Evolutionary conservation across 2,797 vertebrate genomes (phyloP).

Genomic region (Cynodonichthys magdalenae): DNA sequence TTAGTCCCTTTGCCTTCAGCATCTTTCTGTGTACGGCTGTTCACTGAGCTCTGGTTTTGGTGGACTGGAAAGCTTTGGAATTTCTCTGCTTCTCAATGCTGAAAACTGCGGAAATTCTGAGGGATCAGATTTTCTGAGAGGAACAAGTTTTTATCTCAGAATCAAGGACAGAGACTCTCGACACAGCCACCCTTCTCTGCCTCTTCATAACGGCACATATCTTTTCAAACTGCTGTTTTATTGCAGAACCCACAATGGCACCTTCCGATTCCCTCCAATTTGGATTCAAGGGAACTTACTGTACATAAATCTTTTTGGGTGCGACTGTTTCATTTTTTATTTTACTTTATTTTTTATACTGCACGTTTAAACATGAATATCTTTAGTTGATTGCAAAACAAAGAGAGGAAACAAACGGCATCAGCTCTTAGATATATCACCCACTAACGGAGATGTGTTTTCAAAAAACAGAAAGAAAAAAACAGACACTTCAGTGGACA

Average conservation of each 20-base stretch:
- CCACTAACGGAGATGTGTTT: constrained; percentile 53
- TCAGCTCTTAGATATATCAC: constrained; percentile 39
- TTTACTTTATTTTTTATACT: constrained; percentile 69
- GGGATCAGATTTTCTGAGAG: constrained; percentile 38
- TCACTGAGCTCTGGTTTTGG: constrained; percentile 57
- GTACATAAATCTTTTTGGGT: constrained; percentile 59
- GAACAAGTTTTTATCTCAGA: constrained; percentile 15
- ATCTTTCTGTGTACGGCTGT: constrained; percentile 52
- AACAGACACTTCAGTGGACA: constrained; percentile 52
- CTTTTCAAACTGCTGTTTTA: constrained; percentile 81
- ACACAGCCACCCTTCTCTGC: constrained; percentile 34
- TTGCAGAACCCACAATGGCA: constrained; percentile 74
- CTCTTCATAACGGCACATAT: constrained; percentile 53
- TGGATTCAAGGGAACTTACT: constrained; percentile 64
- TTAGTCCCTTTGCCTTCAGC: constrained; percentile 61
- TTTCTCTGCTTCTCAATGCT: constrained; percentile 26
- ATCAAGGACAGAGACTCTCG: constrained; percentile 58
- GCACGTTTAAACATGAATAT: constrained; percentile 81
- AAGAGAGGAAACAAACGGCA: constrained; percentile 57
- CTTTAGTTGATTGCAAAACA: constrained; percentile 71
- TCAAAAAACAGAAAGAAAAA: constrained; percentile 3
- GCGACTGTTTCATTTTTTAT: no score
- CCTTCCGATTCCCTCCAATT: constrained; percentile 59
- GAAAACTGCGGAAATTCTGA: constrained; percentile 23
- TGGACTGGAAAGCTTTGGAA: constrained; percentile 45